phyloP scores from a whole-genome alignment of 2,113 vertebrate genomes.

The Bagarius yarrelli region DNA sequence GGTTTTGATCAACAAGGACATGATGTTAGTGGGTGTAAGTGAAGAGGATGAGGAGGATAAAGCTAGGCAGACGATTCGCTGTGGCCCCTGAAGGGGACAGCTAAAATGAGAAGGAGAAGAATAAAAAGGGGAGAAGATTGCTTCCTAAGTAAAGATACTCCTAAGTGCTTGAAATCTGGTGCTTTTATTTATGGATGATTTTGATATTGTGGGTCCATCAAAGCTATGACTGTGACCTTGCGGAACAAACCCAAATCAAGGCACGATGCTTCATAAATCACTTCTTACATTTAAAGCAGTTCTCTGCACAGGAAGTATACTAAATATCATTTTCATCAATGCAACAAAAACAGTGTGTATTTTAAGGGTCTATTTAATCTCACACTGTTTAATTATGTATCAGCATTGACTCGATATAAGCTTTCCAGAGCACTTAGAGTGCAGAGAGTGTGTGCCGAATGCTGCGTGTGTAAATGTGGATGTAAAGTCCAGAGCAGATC shows the following conservation, averaged over 20 bases:
- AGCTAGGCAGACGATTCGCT: too few relatives aligned
- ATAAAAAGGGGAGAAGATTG: neutral
- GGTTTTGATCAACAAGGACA: too few relatives aligned
- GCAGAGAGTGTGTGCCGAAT: neutral
- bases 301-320: neutral
- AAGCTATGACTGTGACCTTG: neutral
- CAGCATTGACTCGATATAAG: neutral
- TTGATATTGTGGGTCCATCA: neutral
- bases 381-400: neutral
- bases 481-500: neutral
- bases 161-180: neutral
- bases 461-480: too few relatives aligned
- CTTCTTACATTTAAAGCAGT: neutral
- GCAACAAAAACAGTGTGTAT: neutral
- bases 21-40: too few relatives aligned
- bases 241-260: neutral
- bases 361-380: neutral
- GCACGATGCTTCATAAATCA: neutral
- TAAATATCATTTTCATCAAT: neutral
- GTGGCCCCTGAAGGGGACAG: too few relatives aligned
- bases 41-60: too few relatives aligned
- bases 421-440: neutral
- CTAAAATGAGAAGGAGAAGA: too few relatives aligned
- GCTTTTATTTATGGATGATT: neutral
- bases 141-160: neutral